Evolutionary conservation across 2,113 vertebrate species (phyloP).

Genomic region (Mungos mungo): DNA sequence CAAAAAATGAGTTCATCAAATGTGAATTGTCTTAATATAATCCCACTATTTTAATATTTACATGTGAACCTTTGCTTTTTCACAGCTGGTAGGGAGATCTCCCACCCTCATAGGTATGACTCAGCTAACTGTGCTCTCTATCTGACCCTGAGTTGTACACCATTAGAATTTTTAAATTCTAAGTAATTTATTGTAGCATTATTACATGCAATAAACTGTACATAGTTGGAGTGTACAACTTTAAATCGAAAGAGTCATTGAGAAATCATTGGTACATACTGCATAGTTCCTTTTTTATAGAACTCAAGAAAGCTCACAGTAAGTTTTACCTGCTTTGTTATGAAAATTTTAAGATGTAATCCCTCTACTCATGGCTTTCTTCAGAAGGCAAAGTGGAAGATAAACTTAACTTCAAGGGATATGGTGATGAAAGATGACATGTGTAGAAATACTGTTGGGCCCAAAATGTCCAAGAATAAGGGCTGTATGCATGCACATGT

Average conservation of each 20-base stretch:
- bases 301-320: neutral
- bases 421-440: neutral
- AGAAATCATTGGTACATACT: neutral
- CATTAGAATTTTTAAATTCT: neutral
- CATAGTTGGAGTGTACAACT: neutral
- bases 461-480: neutral
- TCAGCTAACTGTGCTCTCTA: neutral
- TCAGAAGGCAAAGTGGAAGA: neutral
- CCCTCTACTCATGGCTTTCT: neutral
- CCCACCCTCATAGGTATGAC: neutral
- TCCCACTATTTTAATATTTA: neutral
- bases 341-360: neutral
- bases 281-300: neutral
- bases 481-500: neutral
- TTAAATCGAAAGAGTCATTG: neutral
- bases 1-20: neutral
- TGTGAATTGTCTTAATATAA: neutral
- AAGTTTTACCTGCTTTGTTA: neutral
- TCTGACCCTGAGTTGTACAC: neutral
- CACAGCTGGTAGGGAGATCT: neutral
- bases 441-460: neutral
- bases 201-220: neutral
- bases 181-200: neutral
- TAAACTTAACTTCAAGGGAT: neutral
- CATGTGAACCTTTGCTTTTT: neutral